These are phyloP conservation scores for Halocynthia roretzi DNA, from an alignment of 23 tunicate genomes.

Conservation along the genomic window DNA sequence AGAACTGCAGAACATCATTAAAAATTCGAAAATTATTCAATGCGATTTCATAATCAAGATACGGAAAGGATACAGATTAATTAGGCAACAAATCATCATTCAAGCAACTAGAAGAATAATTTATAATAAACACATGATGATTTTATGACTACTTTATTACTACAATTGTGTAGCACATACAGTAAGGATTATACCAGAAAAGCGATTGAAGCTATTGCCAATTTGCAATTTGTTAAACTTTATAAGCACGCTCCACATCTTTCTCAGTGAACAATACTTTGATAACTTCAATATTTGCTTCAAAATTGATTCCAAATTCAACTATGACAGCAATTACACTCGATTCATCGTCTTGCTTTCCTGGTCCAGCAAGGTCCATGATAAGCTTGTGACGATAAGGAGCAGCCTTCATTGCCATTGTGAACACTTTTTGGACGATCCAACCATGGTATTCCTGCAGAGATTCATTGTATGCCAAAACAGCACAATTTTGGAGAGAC, in stretches of 20 bases:
- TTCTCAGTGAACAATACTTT: slow-evolving; percentile 49
- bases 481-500: slow-evolving; percentile 53
- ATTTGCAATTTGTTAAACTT: slow-evolving; percentile 17
- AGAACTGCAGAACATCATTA: too few species aligned
- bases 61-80: too few species aligned
- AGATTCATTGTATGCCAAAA: slow-evolving; percentile 65
- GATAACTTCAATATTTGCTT: slow-evolving; percentile 50
- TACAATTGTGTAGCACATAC: too few species aligned
- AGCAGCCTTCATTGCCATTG: slow-evolving; percentile 75
- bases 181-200: too few species aligned
- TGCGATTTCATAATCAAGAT: too few species aligned
- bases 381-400: slow-evolving; percentile 54
- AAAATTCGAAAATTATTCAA: too few species aligned
- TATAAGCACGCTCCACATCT: slow-evolving; percentile 49
- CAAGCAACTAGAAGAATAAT: too few species aligned
- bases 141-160: too few species aligned
- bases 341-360: slow-evolving; percentile 34
- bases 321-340: slow-evolving; percentile 13
- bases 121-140: too few species aligned
- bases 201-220: too few species aligned
- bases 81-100: too few species aligned
- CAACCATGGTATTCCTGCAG: slow-evolving; percentile 76
- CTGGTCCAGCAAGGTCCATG: slow-evolving; percentile 27
- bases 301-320: slow-evolving; percentile 48
- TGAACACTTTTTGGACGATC: slow-evolving; percentile 61